Evolutionary conservation across 2,113 vertebrate genomes (phyloP).

Genomic region (Penelope pileata): DNA sequence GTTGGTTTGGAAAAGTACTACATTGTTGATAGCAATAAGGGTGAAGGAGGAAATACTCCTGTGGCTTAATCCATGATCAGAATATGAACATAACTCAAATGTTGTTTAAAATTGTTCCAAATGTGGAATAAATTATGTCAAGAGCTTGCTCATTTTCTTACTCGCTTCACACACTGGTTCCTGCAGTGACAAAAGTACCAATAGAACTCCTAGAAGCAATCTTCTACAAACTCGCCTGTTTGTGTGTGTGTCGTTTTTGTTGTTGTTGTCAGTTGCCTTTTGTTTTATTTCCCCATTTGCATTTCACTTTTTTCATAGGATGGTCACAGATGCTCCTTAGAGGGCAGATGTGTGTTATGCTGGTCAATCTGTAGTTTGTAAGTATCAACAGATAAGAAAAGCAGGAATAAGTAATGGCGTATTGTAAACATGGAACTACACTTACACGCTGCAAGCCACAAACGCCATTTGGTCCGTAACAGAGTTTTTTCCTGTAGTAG

Average conservation of each 20-base stretch:
- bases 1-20: constrained; percentile 55
- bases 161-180: constrained; percentile 71
- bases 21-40: constrained; percentile 72
- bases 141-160: constrained; percentile 72
- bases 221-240: not conserved
- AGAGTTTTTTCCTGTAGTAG: not conserved
- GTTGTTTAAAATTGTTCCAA: constrained; percentile 72
- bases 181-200: constrained; percentile 67
- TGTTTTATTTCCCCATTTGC: not conserved
- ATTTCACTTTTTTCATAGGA: constrained; percentile 37
- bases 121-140: constrained; percentile 79
- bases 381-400: not conserved
- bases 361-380: not conserved
- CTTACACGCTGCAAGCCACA: not conserved
- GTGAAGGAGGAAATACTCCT: constrained; percentile 74
- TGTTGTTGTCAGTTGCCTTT: not conserved
- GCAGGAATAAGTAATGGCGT: not conserved
- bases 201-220: not conserved
- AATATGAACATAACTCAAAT: constrained; percentile 69
- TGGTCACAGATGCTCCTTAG: constrained; percentile 13
- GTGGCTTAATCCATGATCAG: constrained; percentile 77
- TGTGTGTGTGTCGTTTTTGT: not conserved
- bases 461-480: not conserved
- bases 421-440: not conserved
- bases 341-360: not conserved